Evolutionary conservation across 2,113 vertebrate species (phyloP), one percentile per base, ranked within the genome.

Genomic region (Danionella cerebrum): DNA sequence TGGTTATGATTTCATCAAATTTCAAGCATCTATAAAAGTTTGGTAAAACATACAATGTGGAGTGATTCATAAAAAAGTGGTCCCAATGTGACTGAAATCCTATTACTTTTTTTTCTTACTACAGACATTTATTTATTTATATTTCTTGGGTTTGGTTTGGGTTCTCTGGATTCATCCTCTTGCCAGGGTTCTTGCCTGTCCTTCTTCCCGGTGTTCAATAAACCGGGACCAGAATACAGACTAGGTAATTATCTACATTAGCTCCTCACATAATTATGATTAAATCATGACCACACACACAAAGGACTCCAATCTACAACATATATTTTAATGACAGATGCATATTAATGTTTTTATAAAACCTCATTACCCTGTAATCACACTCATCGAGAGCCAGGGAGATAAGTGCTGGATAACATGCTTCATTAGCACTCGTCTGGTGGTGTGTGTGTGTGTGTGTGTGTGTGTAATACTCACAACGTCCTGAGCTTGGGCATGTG

Each of bases 401-500:
- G 44, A 50, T 48, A 64, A 64, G 42, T 48, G 16, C 41, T 10
- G 1, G 18, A 63, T 63, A 48, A 47, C 10, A 45, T 55, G 41
- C 22, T n/a, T n/a, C n/a, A n/a, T n/a, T 3, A 45, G 57, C 10
- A 7, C 7, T 39, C 35, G 48, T 27, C 47, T 50, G 18, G 31
- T 16, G 63, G 51, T 38, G 35, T 13, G 22, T 51, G 62, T 33
- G 44, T 21, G 42, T 33, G 63, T 33, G 29, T 42, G 24, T 39
- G 39, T 25, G 21, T 10, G 22, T 41, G 9, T 1, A 62, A 41
- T 84, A 96, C 96, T 98, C 86, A 99, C 96, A 99, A 98, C 70
- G 96, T 99, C 80, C 96, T 87, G 76, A 98, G 95, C 78, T 98
- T 98, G 25, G 96, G 95, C 96, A 98, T 98, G 78, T 98, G 95